A percentile compares a stretch with the other conserved stretches of the same genome.
Evolutionary conservation across 2,797 vertebrate species (phyloP).

Genomic region (Pseudochirops corinnae): DNA sequence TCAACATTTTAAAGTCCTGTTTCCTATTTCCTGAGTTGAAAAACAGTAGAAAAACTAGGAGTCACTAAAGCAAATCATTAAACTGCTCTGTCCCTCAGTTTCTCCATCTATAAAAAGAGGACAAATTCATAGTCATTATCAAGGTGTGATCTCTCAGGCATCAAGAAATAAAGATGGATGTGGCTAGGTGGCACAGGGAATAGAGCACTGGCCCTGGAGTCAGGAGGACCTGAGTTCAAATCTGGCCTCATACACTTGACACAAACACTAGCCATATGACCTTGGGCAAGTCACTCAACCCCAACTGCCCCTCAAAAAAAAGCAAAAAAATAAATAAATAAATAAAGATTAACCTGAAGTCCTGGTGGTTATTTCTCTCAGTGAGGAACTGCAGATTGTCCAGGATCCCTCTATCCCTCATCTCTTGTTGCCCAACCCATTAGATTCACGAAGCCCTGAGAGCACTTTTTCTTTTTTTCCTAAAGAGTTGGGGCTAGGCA

Average conservation of each 20-base stretch:
- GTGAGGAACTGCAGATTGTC: no score
- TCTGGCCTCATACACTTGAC: no score
- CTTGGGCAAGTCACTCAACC: no score
- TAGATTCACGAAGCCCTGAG: neutral
- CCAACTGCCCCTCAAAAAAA: no score
- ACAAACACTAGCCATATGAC: no score
- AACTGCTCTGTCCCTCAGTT: neutral
- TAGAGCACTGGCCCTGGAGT: no score
- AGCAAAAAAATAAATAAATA: neutral
- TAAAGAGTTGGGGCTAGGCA: conserved; percentile 9
- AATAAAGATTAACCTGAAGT: neutral
- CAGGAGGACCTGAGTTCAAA: no score
- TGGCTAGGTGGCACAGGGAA: no score
- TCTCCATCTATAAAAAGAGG: neutral
- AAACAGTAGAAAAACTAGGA: neutral
- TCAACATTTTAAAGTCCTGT: neutral
- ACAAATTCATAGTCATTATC: no score
- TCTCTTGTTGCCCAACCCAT: neutral
- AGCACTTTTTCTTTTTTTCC: neutral
- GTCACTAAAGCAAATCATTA: neutral
- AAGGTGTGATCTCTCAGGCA: neutral
- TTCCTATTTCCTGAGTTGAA: neutral
- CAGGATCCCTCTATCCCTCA: neutral
- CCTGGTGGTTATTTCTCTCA: neutral
- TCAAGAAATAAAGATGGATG: neutral